Percentiles rank a stretch among this genome's conserved stretches.
Evolutionary conservation across 2,113 vertebrate species (phyloP).

Genomic region (Lophotis ruficrista): DNA sequence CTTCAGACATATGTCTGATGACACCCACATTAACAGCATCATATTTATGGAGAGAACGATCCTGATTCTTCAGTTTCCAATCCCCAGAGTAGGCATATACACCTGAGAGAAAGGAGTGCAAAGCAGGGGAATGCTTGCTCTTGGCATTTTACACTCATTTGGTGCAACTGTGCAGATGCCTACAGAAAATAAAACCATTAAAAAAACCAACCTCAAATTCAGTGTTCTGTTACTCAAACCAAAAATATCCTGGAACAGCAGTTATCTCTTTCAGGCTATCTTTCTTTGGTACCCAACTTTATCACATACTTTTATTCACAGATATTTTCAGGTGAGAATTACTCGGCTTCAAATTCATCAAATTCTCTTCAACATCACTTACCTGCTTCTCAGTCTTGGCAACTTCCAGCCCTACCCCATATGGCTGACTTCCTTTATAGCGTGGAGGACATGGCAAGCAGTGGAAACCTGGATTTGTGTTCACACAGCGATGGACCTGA

Average conservation of each 20-base stretch:
- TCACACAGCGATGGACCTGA: constrained; percentile 86
- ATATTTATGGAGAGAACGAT: not conserved
- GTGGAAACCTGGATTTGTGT: constrained; percentile 94
- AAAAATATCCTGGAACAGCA: not conserved
- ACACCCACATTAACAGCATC: not conserved
- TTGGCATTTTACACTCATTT: not conserved
- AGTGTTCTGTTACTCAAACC: not conserved
- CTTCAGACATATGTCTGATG: not conserved
- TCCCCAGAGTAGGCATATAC: not conserved
- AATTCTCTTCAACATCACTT: not conserved
- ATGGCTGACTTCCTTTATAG: constrained; percentile 94
- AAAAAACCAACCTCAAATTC: not conserved
- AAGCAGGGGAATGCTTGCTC: not conserved
- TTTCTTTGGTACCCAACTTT: not conserved
- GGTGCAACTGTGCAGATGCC: not conserved
- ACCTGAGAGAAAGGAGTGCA: not conserved
- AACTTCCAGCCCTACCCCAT: constrained; percentile 86
- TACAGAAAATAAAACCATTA: not conserved
- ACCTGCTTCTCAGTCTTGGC: constrained; percentile 93
- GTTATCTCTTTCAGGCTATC: not conserved
- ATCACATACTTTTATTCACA: not conserved
- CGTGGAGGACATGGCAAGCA: constrained; percentile 94
- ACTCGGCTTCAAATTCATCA: not conserved
- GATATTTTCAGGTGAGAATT: not conserved
- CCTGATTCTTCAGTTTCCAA: not conserved